Evolutionary conservation across 1,140 invertebrate genomes (phyloP).

Genomic region (Pseudobourletiella spinata): DNA sequence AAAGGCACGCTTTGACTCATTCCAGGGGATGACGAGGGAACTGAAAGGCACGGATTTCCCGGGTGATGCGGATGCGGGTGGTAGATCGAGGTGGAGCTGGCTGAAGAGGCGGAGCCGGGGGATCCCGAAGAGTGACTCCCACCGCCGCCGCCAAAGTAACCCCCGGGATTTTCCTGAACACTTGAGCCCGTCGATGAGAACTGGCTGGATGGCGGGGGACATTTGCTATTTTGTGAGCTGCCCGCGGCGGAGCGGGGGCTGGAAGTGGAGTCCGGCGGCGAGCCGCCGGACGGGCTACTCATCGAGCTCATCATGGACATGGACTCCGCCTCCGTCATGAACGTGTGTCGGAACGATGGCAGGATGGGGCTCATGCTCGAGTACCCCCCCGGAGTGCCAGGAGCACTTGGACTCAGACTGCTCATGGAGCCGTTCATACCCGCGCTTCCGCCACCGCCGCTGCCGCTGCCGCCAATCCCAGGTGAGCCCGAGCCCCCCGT

Average conservation of each 20-base stretch:
- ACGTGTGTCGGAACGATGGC: constrained; percentile 36
- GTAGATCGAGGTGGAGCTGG: constrained; percentile 28
- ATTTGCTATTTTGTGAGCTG: neutral
- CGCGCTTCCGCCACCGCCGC: neutral
- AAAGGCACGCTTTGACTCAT: neutral
- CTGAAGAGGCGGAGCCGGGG: constrained; percentile 5
- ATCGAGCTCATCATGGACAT: constrained; percentile 27
- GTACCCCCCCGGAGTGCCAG: constrained; percentile 38
- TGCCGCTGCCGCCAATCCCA: constrained; percentile 5
- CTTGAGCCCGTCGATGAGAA: too few relatives aligned
- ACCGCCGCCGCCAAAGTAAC: too few relatives aligned
- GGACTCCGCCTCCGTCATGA: constrained; percentile 34
- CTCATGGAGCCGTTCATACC: constrained; percentile 3
- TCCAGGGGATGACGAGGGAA: constrained; percentile 19
- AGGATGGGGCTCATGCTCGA: constrained; percentile 39
- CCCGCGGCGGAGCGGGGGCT: constrained; percentile 27
- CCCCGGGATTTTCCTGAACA: too few relatives aligned
- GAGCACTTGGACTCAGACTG: constrained; percentile 40
- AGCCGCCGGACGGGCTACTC: constrained; percentile 15
- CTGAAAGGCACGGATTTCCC: constrained; percentile 37
- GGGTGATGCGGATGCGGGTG: constrained; percentile 38
- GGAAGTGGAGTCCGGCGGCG: constrained; percentile 31
- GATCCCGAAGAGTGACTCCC: neutral
- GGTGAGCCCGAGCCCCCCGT: constrained; percentile 32
- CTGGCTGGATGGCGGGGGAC: too few relatives aligned